These are phyloP conservation scores for Mellivora capensis DNA, from an alignment of 2,113 vertebrate species.

Conservation along the genomic window DNA sequence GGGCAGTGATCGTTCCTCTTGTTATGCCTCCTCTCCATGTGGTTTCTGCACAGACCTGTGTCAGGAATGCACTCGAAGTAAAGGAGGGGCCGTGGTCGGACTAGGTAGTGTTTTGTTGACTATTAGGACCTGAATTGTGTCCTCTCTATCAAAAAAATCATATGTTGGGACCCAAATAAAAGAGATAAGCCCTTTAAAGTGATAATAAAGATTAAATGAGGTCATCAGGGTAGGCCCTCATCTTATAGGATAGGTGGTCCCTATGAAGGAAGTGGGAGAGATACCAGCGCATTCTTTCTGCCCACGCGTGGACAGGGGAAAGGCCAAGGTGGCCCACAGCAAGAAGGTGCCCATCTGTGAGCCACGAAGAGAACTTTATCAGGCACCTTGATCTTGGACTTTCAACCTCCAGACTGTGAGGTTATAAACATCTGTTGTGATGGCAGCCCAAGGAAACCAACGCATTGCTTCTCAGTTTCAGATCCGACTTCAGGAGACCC, in stretches of 20 bases:
- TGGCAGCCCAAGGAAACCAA: background rate
- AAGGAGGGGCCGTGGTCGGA: background rate
- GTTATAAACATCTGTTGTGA: background rate
- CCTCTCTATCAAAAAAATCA: background rate
- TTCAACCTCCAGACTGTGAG: background rate
- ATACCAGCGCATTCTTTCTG: background rate
- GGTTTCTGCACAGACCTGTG: conserved; percentile 6
- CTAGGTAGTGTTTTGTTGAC: background rate
- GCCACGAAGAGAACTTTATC: background rate
- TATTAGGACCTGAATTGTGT: background rate
- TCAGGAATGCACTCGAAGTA: background rate
- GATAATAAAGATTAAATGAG: background rate
- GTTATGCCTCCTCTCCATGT: background rate
- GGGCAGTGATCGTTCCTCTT: background rate
- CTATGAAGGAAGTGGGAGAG: background rate
- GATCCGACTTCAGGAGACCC: background rate
- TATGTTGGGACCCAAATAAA: background rate
- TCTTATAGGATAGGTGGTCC: background rate
- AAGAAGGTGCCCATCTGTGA: background rate
- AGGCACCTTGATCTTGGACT: background rate
- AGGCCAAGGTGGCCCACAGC: background rate
- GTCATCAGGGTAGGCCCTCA: background rate
- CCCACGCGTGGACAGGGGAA: background rate
- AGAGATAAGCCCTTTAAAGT: background rate
- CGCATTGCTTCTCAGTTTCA: background rate